Percentiles rank a stretch among this genome's conserved stretches.
Conservation (phyloP, 2,797 vertebrate genomes). For the Syndactyla subalaris region DNA sequence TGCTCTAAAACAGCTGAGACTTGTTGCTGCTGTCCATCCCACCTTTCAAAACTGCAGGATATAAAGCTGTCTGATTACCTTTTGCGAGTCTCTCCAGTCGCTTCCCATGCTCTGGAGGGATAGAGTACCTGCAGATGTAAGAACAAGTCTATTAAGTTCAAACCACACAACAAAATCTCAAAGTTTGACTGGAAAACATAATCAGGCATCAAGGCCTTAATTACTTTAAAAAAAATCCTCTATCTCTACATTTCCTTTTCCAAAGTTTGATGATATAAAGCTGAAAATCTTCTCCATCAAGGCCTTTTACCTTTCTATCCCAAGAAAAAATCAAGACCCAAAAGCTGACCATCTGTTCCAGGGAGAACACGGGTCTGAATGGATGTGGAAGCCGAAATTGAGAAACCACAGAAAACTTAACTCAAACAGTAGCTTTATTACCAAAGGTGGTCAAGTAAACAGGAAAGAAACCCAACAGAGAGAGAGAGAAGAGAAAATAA, state of each 20-base stretch:
- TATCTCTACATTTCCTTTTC: background rate
- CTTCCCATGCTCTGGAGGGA: conserved; percentile 96
- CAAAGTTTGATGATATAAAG: background rate
- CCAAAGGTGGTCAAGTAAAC: too few relatives aligned
- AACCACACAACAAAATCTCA: background rate
- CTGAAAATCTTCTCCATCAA: background rate
- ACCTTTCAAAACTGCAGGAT: background rate
- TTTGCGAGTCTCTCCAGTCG: conserved; percentile 94
- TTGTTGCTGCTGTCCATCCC: background rate
- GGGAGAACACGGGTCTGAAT: too few relatives aligned
- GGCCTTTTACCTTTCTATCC: background rate
- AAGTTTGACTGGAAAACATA: background rate
- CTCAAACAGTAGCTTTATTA: too few relatives aligned
- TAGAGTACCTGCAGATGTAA: conserved; percentile 85
- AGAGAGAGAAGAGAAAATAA: too few relatives aligned
- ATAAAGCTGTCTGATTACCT: conserved; percentile 76
- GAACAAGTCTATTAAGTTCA: background rate
- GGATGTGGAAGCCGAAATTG: too few relatives aligned
- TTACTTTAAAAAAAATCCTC: background rate
- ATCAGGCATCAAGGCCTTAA: background rate
- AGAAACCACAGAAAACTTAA: too few relatives aligned
- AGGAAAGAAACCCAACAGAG: too few relatives aligned
- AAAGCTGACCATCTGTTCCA: background rate
- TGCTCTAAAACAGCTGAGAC: background rate
- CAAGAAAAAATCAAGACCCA: background rate